Percentiles rank a stretch among this genome's conserved stretches.
Conservation (phyloP, 2,888 invertebrate species). For the Heliconius charithonia region DNA sequence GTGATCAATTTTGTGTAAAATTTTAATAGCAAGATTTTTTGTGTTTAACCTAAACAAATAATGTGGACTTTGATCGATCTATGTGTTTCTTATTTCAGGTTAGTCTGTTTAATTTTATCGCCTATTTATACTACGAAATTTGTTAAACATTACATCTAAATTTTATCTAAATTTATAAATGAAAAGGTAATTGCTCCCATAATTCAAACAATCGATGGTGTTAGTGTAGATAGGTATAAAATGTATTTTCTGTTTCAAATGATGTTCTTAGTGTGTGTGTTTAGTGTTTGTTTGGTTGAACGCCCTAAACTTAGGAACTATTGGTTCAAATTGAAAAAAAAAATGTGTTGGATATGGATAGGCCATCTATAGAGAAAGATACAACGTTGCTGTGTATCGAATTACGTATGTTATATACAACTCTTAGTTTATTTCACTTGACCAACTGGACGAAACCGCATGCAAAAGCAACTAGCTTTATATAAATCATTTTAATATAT, state of each 20-base stretch:
- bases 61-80: conserved; percentile 6
- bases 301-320: neutral
- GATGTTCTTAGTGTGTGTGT: too few species aligned
- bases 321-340: too few species aligned
- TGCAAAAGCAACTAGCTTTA: too few species aligned
- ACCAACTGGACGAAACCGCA: too few species aligned
- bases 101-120: neutral
- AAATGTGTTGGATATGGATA: too few species aligned
- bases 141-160: neutral
- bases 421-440: too few species aligned
- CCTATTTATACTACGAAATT: neutral
- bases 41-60: conserved; percentile 17
- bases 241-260: neutral
- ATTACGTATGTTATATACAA: too few species aligned
- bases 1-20: neutral
- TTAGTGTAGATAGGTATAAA: neutral
- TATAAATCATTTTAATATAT: too few species aligned
- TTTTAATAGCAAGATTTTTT: neutral
- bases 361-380: too few species aligned
- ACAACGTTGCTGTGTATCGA: too few species aligned
- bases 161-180: neutral
- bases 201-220: neutral
- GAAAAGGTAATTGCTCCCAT: neutral
- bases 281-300: neutral
- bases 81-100: neutral